phyloP scores from a whole-genome alignment of 1,140 invertebrate species.

The Watersipora subatra region DNA sequence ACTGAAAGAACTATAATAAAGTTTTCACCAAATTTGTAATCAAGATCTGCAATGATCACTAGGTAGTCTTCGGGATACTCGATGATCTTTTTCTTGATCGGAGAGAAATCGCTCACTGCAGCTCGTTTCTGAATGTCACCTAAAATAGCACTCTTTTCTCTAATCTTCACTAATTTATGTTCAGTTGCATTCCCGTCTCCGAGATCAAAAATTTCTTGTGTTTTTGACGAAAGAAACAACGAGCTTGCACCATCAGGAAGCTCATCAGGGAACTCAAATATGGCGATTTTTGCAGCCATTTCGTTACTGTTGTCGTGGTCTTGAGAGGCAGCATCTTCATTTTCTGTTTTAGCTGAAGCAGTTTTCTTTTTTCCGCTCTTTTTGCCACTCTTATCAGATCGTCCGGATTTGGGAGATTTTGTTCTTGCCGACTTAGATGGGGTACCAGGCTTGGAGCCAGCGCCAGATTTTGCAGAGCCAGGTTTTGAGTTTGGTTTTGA shows the following conservation, averaged over 20 bases:
- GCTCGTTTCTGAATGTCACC: constrained; percentile 33
- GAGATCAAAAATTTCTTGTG: constrained; percentile 34
- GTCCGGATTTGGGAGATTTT: not conserved
- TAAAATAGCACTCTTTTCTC: constrained; percentile 31
- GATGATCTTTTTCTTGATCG: constrained; percentile 34
- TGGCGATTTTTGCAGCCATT: not conserved
- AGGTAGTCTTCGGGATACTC: constrained; percentile 37
- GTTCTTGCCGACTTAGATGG: not conserved
- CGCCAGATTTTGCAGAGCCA: not conserved
- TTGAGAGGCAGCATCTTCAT: not conserved
- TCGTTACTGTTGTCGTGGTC: not conserved
- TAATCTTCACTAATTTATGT: constrained; percentile 32
- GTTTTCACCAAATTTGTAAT: constrained; percentile 38
- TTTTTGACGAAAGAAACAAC: constrained; percentile 33
- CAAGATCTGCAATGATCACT: constrained; percentile 33
- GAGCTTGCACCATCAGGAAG: constrained; percentile 29
- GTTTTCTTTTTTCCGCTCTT: not conserved
- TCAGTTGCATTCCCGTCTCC: constrained; percentile 31
- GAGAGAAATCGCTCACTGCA: constrained; percentile 35
- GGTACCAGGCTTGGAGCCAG: not conserved
- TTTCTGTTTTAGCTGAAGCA: not conserved
- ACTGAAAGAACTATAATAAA: constrained; percentile 34
- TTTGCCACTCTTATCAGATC: not conserved
- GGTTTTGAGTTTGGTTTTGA: not conserved
- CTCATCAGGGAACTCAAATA: constrained; percentile 14